A percentile compares a stretch with the other conserved stretches of the same genome.
Evolutionary conservation across 2,797 vertebrate genomes (phyloP).

Genomic region (Vultur gryphus): DNA sequence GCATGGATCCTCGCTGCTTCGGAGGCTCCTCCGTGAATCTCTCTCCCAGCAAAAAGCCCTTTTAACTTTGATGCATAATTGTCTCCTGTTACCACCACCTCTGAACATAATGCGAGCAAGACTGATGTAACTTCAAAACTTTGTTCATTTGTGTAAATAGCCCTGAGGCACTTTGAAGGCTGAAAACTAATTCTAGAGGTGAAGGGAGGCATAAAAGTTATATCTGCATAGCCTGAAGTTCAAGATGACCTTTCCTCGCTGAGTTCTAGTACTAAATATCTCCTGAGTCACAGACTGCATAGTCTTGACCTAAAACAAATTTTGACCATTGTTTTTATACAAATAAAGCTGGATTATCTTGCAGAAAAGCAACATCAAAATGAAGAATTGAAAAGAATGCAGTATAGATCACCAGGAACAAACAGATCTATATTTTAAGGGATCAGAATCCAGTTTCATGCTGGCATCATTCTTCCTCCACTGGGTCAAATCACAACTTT

Average conservation of each 20-base stretch:
- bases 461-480: background rate
- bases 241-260: background rate
- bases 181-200: background rate
- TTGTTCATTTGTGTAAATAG: background rate
- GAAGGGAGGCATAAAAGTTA: background rate
- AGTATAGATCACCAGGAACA: background rate
- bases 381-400: background rate
- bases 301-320: background rate
- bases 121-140: background rate
- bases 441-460: background rate
- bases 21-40: background rate
- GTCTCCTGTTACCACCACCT: background rate
- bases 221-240: background rate
- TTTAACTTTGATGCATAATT: background rate
- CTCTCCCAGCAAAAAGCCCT: background rate
- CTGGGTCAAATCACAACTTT: background rate
- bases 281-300: background rate
- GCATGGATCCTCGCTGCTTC: background rate
- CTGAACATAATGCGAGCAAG: background rate
- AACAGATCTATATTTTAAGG: too few relatives aligned
- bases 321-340: background rate
- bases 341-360: background rate
- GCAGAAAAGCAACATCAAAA: background rate
- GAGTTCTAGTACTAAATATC: background rate
- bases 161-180: background rate